A percentile compares a stretch with the other conserved stretches of the same genome.
phyloP scores from a whole-genome alignment of 2,113 vertebrate species.

The Myanophis thanlyinensis region DNA sequence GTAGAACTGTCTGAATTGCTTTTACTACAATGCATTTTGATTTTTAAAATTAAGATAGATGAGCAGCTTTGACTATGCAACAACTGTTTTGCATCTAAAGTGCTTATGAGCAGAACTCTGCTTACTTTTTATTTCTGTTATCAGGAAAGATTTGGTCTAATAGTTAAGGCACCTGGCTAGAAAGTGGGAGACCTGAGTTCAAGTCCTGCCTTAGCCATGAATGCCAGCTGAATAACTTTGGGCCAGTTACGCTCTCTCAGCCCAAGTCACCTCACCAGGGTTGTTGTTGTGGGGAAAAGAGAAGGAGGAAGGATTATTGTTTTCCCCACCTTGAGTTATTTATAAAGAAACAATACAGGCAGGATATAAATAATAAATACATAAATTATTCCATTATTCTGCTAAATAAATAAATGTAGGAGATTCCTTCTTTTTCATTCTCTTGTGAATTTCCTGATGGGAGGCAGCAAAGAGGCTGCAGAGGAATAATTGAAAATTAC shows the following conservation, averaged over 20 bases:
- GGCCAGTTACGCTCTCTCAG: not conserved
- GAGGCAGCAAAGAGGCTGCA: not conserved
- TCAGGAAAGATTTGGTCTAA: not conserved
- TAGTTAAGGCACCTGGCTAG: not conserved
- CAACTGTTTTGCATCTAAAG: not conserved
- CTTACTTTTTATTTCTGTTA: not conserved
- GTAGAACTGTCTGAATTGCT: not conserved
- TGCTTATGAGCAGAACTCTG: not conserved
- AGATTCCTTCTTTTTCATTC: not conserved
- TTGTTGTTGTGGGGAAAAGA: not conserved
- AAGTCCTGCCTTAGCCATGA: not conserved
- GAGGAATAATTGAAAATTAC: not conserved
- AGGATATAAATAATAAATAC: not conserved
- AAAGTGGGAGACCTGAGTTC: not conserved
- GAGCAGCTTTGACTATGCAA: not conserved
- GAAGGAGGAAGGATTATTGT: not conserved
- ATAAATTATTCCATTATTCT: not conserved
- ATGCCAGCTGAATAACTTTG: not conserved
- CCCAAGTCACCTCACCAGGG: not conserved
- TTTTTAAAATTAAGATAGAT: not conserved
- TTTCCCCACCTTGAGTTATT: not conserved
- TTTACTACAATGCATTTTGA: not conserved
- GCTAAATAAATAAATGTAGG: not conserved
- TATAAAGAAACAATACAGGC: not conserved
- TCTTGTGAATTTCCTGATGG: not conserved